These are phyloP conservation scores for Gonatopus flavifemur DNA, from an alignment of 1,140 invertebrate species.

Conservation along the genomic window DNA sequence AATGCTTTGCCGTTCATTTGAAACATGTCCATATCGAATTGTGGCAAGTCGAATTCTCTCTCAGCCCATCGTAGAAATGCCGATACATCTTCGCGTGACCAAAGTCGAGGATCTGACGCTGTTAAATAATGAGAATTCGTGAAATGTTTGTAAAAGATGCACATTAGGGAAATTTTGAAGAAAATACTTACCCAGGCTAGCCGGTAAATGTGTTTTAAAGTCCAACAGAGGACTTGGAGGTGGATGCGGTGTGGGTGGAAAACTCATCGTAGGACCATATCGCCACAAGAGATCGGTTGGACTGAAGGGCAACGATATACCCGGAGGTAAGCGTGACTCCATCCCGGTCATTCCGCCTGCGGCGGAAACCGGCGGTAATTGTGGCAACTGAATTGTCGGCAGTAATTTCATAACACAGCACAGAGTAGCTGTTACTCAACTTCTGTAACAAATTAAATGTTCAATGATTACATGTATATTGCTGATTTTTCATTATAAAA, in stretches of 20 bases:
- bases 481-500: no score
- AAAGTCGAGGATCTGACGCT: constrained; percentile 85
- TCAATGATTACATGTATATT: no score
- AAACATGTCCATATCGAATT: constrained; percentile 91
- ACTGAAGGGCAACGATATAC: constrained; percentile 69
- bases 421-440: no score
- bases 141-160: background rate
- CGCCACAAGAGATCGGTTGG: constrained; percentile 79
- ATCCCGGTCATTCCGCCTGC: constrained; percentile 59
- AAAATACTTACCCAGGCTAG: constrained; percentile 63
- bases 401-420: constrained; percentile 67
- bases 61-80: constrained; percentile 90
- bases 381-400: constrained; percentile 61
- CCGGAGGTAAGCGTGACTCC: constrained; percentile 64
- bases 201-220: constrained; percentile 82
- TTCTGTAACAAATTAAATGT: constrained; percentile 29
- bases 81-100: constrained; percentile 87
- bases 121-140: constrained; percentile 29
- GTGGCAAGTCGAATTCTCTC: constrained; percentile 88
- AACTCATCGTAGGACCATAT: constrained; percentile 69
- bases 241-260: constrained; percentile 64
- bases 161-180: background rate
- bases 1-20: constrained; percentile 98
- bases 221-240: constrained; percentile 75
- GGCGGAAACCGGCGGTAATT: constrained; percentile 63